phyloP scores from a whole-genome alignment of 2,797 vertebrate species.

The Esox lucius region DNA sequence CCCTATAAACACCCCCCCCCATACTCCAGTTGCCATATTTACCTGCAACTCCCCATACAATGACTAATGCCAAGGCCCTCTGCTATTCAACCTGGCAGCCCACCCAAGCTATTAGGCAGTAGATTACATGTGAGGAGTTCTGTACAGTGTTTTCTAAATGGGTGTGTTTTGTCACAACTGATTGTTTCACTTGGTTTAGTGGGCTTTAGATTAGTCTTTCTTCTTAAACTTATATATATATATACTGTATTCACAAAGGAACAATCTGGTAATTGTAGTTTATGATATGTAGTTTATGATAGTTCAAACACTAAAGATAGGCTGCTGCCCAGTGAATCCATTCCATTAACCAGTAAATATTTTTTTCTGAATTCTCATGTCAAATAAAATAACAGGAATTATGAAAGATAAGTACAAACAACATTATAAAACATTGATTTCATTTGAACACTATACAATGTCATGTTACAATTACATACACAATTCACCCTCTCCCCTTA shows the following conservation, averaged over 20 bases:
- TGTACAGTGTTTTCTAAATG: neutral
- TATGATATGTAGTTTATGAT: neutral
- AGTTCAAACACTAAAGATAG: neutral
- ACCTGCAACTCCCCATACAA: slow-evolving; percentile 38
- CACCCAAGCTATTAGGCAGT: slow-evolving; percentile 12
- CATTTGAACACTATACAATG: too few species aligned
- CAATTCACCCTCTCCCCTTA: too few species aligned
- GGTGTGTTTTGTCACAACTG: neutral
- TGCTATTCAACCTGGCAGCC: slow-evolving; percentile 45
- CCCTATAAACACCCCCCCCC: slow-evolving; percentile 48
- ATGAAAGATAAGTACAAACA: neutral
- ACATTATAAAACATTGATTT: neutral
- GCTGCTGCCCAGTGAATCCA: neutral
- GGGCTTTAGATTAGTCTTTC: neutral
- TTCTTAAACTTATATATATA: neutral
- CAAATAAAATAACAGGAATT: neutral
- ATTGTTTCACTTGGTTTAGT: neutral
- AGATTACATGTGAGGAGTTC: neutral
- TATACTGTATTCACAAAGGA: neutral
- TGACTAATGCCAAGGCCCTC: slow-evolving; percentile 59
- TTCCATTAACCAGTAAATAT: neutral
- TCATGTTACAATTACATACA: too few species aligned
- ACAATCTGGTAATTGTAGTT: neutral
- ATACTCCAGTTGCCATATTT: slow-evolving; percentile 11
- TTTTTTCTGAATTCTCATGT: neutral